Evolutionary conservation across 2,113 vertebrate species (phyloP).

Genomic region (Actinemys pallida): DNA sequence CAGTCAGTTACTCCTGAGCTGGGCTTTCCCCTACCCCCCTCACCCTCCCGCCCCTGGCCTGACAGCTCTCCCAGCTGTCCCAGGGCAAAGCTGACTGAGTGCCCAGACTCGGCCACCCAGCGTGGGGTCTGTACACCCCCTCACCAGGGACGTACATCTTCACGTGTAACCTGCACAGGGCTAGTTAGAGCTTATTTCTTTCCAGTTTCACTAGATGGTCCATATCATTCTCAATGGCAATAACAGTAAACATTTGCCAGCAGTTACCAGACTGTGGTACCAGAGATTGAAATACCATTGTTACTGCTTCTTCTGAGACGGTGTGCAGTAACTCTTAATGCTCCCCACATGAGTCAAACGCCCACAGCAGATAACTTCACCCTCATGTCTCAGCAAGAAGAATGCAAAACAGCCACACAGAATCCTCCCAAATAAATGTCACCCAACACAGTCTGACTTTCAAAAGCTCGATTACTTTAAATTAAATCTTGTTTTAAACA

Average conservation of each 20-base stretch:
- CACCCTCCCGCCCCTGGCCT: too few species aligned
- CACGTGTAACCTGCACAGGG: too few species aligned
- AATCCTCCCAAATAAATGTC: neutral
- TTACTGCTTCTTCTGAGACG: neutral
- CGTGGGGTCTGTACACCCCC: too few species aligned
- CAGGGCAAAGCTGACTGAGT: too few species aligned
- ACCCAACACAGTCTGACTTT: neutral
- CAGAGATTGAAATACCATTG: neutral
- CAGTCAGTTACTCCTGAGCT: too few species aligned
- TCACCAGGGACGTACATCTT: too few species aligned
- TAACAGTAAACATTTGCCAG: neutral
- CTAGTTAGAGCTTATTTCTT: neutral
- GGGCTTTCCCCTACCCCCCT: too few species aligned
- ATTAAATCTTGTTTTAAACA: neutral
- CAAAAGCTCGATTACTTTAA: conserved; percentile 2
- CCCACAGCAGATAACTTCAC: neutral
- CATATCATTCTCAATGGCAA: neutral
- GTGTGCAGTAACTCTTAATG: rapidly evolving
- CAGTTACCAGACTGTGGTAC: neutral
- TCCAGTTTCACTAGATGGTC: neutral
- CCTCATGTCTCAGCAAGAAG: neutral
- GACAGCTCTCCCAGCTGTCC: too few species aligned
- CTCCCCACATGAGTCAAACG: rapidly evolving
- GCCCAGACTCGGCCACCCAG: too few species aligned
- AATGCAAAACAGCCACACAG: neutral